A percentile compares a stretch with the other conserved stretches of the same genome.
These are phyloP conservation scores for Sarcophaga carnaria DNA, from an alignment of 2,888 invertebrate genomes.

Conservation along the genomic window DNA sequence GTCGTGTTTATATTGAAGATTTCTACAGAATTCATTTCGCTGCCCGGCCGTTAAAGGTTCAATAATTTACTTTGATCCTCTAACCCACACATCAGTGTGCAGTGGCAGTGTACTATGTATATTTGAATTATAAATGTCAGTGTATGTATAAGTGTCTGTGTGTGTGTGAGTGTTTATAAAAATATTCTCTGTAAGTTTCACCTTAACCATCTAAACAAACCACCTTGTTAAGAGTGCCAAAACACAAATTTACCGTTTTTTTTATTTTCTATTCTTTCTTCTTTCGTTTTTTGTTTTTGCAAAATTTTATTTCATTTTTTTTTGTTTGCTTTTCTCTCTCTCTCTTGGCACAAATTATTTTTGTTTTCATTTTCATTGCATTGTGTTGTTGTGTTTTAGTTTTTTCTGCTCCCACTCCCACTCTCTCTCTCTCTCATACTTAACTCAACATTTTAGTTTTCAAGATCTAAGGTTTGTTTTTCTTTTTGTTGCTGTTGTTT, in stretches of 20 bases:
- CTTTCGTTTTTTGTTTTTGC: conserved; percentile 59
- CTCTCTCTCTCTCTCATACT: neutral
- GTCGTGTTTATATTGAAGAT: too few species aligned
- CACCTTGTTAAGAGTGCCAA: conserved; percentile 77
- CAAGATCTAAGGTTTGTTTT: conserved; percentile 14
- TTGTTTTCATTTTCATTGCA: conserved; percentile 42
- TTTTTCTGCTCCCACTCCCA: neutral
- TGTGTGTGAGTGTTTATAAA: neutral
- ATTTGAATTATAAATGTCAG: conserved; percentile 13
- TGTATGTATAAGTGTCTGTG: neutral
- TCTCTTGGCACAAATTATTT: conserved; percentile 31
- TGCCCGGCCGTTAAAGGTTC: neutral
- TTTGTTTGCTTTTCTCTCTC: neutral
- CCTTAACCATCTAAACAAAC: conserved; percentile 51
- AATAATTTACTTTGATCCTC: neutral
- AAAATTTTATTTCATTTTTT: too few species aligned
- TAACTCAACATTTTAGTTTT: conserved; percentile 24
- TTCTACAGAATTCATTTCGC: too few species aligned
- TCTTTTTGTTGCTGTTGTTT: neutral
- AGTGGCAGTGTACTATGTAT: too few species aligned
- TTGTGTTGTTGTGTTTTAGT: conserved; percentile 21
- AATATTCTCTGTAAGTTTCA: conserved; percentile 42
- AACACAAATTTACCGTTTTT: conserved; percentile 78
- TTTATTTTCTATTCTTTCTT: conserved; percentile 1
- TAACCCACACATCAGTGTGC: too few species aligned